Percentiles rank a stretch among this genome's conserved stretches.
These are phyloP conservation scores for Prorops nasuta DNA, from an alignment of 1,140 invertebrate genomes.

Conservation along the genomic window DNA sequence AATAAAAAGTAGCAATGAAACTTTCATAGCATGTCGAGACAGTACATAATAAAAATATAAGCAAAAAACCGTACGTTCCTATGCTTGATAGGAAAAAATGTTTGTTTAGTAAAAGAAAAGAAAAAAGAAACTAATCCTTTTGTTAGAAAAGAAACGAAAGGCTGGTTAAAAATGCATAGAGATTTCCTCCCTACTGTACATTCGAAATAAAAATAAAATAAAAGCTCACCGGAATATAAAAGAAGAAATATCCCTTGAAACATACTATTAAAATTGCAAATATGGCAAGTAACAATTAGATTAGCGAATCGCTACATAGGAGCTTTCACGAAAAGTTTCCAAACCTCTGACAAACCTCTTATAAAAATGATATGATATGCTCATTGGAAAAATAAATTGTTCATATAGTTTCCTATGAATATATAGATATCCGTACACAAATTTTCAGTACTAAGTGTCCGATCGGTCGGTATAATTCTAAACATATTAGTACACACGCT, in stretches of 20 bases:
- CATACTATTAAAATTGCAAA: conserved; percentile 4
- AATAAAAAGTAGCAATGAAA: too few relatives aligned
- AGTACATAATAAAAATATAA: too few relatives aligned
- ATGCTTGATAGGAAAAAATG: too few relatives aligned
- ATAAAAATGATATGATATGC: conserved; percentile 60
- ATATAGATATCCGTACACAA: conserved; percentile 50
- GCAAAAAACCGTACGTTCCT: too few relatives aligned
- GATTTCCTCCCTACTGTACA: too few relatives aligned
- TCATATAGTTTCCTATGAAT: conserved; percentile 49
- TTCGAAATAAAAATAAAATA: too few relatives aligned
- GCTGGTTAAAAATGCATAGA: too few relatives aligned
- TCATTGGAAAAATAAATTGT: conserved; percentile 58
- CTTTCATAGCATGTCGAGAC: too few relatives aligned
- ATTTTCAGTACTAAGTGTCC: conserved; percentile 35
- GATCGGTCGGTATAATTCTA: conserved; percentile 35
- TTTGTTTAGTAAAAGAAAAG: not conserved
- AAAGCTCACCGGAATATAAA: too few relatives aligned
- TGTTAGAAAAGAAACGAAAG: too few relatives aligned
- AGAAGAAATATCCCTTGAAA: not conserved
- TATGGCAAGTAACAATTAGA: conserved; percentile 27
- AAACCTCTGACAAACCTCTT: conserved; percentile 42
- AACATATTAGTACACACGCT: conserved; percentile 37
- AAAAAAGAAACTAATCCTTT: too few relatives aligned
- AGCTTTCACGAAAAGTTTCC: conserved; percentile 20
- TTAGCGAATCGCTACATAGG: conserved; percentile 13